Conservation (phyloP, 1,140 invertebrate genomes). For the Rhynchophorus ferrugineus region DNA sequence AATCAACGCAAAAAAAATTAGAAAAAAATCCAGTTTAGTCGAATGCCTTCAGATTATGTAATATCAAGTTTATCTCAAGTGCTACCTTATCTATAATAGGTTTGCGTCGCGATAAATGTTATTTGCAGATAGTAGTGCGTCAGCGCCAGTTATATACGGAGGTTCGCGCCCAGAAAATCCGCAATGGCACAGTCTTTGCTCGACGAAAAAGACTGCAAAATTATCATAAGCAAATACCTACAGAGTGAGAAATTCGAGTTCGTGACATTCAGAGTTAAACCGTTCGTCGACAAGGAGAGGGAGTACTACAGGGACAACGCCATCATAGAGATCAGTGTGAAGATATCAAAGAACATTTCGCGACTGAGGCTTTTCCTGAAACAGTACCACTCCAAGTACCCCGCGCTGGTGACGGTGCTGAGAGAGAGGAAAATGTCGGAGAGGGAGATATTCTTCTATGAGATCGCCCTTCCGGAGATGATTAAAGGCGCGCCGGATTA, state of each 20-base stretch:
- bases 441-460: constrained; percentile 9
- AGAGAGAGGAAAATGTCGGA: not conserved
- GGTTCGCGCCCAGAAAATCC: too few relatives aligned
- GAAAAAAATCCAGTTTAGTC: too few relatives aligned
- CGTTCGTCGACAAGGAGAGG: constrained; percentile 12
- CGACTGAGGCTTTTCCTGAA: constrained; percentile 13
- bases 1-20: too few relatives aligned
- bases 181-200: constrained; percentile 9
- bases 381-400: not conserved
- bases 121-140: too few relatives aligned
- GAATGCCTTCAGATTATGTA: too few relatives aligned
- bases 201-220: constrained; percentile 5
- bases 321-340: constrained; percentile 13
- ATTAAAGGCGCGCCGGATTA: not conserved
- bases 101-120: too few relatives aligned
- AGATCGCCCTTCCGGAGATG: constrained; percentile 1
- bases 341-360: constrained; percentile 12
- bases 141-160: too few relatives aligned
- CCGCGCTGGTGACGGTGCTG: not conserved
- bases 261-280: constrained; percentile 13
- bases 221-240: constrained; percentile 5
- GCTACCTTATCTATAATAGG: too few relatives aligned
- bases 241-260: constrained; percentile 10
- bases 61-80: too few relatives aligned
- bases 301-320: constrained; percentile 13